phyloP scores from a whole-genome alignment of 2,797 vertebrate species.

The Pantherophis vulpinus region DNA sequence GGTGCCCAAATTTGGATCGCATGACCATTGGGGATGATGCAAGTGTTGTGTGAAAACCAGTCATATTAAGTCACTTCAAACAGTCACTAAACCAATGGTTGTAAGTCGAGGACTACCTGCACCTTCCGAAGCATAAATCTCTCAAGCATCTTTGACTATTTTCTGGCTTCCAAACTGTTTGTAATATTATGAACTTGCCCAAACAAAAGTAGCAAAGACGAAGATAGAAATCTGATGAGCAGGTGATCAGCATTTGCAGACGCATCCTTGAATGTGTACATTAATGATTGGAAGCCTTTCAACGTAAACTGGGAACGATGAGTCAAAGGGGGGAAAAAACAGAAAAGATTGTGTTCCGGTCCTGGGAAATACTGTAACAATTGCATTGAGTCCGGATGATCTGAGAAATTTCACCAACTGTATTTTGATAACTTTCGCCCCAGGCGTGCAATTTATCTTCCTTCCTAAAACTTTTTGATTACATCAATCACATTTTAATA shows the following conservation, averaged over 20 bases:
- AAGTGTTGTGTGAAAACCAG: neutral
- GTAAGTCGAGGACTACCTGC: neutral
- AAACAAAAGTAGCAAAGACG: neutral
- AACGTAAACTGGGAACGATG: neutral
- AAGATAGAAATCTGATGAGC: neutral
- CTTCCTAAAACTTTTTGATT: neutral
- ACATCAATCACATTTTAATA: neutral
- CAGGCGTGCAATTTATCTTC: neutral
- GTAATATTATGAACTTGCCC: neutral
- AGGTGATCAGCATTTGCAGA: too few species aligned
- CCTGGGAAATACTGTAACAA: neutral
- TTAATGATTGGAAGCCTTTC: neutral
- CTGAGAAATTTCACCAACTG: neutral
- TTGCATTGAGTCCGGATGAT: neutral
- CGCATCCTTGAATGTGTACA: neutral
- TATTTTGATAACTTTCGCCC: neutral
- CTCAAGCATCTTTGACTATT: neutral
- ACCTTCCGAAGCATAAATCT: neutral
- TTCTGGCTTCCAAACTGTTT: neutral
- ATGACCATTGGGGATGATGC: neutral
- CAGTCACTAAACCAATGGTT: neutral
- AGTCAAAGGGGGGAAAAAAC: accelerated
- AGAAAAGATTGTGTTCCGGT: neutral
- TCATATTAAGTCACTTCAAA: neutral
- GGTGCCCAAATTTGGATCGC: neutral